Evolutionary conservation across 2,113 vertebrate genomes (phyloP), one percentile per base, ranked within the genome.

Genomic region (Formicarius rufipectus): DNA sequence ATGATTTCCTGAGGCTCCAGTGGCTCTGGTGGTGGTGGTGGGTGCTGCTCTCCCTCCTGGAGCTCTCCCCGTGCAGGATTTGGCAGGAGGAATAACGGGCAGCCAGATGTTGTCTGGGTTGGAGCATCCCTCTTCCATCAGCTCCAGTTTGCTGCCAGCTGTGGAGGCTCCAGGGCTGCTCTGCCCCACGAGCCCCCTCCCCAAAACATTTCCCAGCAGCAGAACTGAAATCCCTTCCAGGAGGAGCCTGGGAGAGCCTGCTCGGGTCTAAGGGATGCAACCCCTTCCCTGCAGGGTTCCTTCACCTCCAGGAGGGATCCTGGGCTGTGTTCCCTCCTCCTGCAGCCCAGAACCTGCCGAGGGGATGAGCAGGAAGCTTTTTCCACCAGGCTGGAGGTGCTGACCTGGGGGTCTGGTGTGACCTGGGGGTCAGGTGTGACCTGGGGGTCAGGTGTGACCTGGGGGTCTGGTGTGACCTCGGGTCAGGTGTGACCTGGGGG

Each of bases 221-320:
- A 81, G 71, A 44, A 31, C 31, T 22, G 17, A 2, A 16, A 9
- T 47, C 40, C 13, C 80, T 31, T 0, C 1, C 6, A 52, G 56
- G 62, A 49, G 53, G 7, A 59, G 72, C 24, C 42, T 8, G 13
- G 42, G 69, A 42, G 74, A n/a, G 9, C 24, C 35, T 25, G 14
- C 24, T 53, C 14, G 0, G 58, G 6, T 25, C 30, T 24, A 35
- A n/a, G n/a, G 3, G 45, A 9, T 6, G 1, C 33, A 3, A 39
- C 2, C n/a, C 30, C 28, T 21, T 55, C 47, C 74, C 69, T 0
- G 8, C 0, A 6, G 60, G 66, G 28, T 31, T 55, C 23, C 1
- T 5, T 44, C 42, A 12, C 35, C 60, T 45, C 18, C 0, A 2
- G 1, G 7, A 1, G 30, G 49, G 47, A 4, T 44, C 66, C 37